Evolutionary conservation across 2,888 invertebrate genomes (phyloP), one percentile per base, ranked within the genome.

Genomic region (Eupeodes latifasciatus): DNA sequence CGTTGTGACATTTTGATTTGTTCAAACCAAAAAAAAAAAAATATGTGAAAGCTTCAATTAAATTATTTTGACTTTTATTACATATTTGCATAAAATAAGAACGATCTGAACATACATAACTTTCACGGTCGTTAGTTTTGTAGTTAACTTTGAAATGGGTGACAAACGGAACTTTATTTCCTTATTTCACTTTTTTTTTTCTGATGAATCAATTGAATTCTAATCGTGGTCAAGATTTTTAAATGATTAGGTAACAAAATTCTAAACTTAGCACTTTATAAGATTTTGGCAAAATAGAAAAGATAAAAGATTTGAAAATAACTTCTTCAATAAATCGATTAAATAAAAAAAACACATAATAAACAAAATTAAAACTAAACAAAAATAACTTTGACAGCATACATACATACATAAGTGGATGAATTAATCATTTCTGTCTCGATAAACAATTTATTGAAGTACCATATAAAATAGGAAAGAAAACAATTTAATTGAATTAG

Each of bases 341-440:
- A 71, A 55, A 12, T 5, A 5, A 5, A 51, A 19, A n/a, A 14
- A 34, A 34, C 1, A 4, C 34, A 14, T 62, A 14, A 64, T 47
- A 69, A 69, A 69, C 3, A 53, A 69, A 67, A 0, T 5, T 1
- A 36, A 66, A 5, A 40, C 9, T 7, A 14, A 36, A 47, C 27
- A 57, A 66, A 47, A 47, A 12, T 11, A 47, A 49, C 16, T 19
- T 69, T 82, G 82, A 82, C 81, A 77, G 72, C 64, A 85, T 67
- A 85, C 64, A 85, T 67, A 85, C 64, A 85, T 67, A 85, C 64
- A 85, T 67, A 85, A 81, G 76, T 82, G 53, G 5, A 40, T 49
- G 34, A 79, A 67, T 67, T 71, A 51, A n/a, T 36, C 59, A 47
- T 19, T 14, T 53, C 19, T 66, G 53, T 47, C 59, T 74, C 10